Evolutionary conservation across 2,797 vertebrate genomes (phyloP).

Genomic region (Sternarchorhynchus goeldii): DNA sequence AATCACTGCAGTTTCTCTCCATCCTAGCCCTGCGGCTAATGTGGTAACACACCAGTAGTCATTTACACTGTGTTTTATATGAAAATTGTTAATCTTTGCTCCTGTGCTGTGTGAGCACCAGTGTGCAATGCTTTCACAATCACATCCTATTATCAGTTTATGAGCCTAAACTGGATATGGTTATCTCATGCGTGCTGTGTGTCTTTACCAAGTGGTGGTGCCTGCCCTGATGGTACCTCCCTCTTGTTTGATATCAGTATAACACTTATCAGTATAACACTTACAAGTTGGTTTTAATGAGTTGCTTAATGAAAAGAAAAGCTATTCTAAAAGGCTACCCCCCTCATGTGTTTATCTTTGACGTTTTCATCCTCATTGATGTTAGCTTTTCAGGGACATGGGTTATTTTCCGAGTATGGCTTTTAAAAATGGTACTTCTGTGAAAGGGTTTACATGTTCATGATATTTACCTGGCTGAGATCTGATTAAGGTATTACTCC

Average conservation of each 20-base stretch:
- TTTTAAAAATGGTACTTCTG: not conserved
- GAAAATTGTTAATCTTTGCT: slow-evolving; percentile 11
- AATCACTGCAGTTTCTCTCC: slow-evolving; percentile 48
- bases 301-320: not conserved
- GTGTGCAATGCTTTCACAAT: slow-evolving; percentile 25
- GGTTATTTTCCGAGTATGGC: not conserved
- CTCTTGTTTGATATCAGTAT: not conserved
- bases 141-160: slow-evolving; percentile 33
- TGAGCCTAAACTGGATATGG: slow-evolving; percentile 5
- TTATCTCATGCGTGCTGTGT: not conserved
- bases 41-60: slow-evolving; percentile 30
- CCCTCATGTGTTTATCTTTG: not conserved
- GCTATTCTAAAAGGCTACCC: not conserved
- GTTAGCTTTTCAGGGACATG: not conserved
- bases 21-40: slow-evolving; percentile 13
- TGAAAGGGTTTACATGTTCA: slow-evolving; percentile 1
- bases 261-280: not conserved
- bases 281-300: slow-evolving; percentile 7
- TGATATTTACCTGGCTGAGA: slow-evolving; percentile 13
- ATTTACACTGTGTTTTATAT: slow-evolving; percentile 11
- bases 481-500: slow-evolving; percentile 10
- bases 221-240: not conserved
- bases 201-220: not conserved
- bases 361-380: not conserved
- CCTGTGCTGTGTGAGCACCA: not conserved